These are phyloP conservation scores for Orthonyx spaldingii DNA, from an alignment of 2,113 vertebrate species.

Conservation along the genomic window DNA sequence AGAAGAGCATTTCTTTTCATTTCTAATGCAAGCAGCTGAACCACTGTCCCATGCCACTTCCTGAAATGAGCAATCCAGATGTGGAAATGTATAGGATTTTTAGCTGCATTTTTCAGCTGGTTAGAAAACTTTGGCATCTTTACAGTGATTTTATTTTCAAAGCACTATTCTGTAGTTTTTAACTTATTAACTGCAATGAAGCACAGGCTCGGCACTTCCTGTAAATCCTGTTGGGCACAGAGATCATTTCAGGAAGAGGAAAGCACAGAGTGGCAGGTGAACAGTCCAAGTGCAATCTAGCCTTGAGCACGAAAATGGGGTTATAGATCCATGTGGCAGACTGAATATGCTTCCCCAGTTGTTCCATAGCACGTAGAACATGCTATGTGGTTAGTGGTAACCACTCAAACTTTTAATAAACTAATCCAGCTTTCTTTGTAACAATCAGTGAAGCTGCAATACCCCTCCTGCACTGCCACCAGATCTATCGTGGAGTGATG, in stretches of 20 bases:
- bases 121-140: neutral
- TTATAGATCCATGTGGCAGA: neutral
- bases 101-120: neutral
- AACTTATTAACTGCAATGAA: neutral
- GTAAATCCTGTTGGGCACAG: neutral
- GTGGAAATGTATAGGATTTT: neutral
- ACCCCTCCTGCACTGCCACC: neutral
- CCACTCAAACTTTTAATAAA: neutral
- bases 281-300: neutral
- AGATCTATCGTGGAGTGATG: accelerated
- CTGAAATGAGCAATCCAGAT: neutral
- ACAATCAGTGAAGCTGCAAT: neutral
- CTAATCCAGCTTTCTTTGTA: neutral
- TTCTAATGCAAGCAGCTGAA: neutral
- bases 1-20: neutral
- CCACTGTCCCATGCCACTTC: neutral
- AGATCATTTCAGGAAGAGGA: neutral
- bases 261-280: accelerated
- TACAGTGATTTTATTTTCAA: neutral
- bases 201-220: neutral
- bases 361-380: neutral
- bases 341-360: neutral
- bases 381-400: neutral
- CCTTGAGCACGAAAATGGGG: neutral
- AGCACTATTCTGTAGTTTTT: neutral